A percentile compares a stretch with the other conserved stretches of the same genome.
phyloP scores from a whole-genome alignment of 2,888 invertebrate genomes.

The Mamestra brassicae region DNA sequence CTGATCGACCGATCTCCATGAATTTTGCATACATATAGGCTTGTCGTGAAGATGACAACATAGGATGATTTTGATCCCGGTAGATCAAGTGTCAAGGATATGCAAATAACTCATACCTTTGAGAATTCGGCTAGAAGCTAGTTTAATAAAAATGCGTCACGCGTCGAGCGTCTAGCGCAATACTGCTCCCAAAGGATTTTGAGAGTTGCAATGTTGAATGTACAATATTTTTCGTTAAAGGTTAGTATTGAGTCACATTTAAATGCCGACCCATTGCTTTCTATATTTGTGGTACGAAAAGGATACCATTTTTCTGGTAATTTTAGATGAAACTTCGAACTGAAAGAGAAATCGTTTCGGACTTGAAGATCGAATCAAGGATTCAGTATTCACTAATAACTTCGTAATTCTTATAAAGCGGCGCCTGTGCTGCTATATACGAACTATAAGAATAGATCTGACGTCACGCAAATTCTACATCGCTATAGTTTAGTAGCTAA shows the following conservation, averaged over 20 bases:
- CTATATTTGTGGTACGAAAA: too few species aligned
- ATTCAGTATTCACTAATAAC: neutral
- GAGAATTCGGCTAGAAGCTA: constrained; percentile 19
- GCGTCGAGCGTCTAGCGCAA: constrained; percentile 20
- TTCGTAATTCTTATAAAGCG: too few species aligned
- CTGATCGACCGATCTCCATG: constrained; percentile 45
- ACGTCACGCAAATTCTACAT: too few species aligned
- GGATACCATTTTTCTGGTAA: too few species aligned
- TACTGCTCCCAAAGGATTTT: constrained; percentile 14
- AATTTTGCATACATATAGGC: constrained; percentile 62
- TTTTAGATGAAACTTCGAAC: too few species aligned
- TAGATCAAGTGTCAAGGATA: constrained; percentile 48
- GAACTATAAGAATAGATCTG: too few species aligned
- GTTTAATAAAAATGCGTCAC: constrained; percentile 40
- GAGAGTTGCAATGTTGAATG: constrained; percentile 21
- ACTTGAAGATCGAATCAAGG: neutral
- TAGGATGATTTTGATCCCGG: constrained; percentile 49
- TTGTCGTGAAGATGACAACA: constrained; percentile 47
- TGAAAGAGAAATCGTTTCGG: neutral
- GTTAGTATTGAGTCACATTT: neutral
- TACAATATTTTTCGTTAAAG: constrained; percentile 16
- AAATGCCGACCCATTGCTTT: neutral
- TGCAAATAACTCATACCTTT: constrained; percentile 49
- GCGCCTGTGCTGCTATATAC: too few species aligned
- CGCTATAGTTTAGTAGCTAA: too few species aligned